Evolutionary conservation across 2,797 vertebrate genomes (phyloP).

Genomic region (Chelmon rostratus): DNA sequence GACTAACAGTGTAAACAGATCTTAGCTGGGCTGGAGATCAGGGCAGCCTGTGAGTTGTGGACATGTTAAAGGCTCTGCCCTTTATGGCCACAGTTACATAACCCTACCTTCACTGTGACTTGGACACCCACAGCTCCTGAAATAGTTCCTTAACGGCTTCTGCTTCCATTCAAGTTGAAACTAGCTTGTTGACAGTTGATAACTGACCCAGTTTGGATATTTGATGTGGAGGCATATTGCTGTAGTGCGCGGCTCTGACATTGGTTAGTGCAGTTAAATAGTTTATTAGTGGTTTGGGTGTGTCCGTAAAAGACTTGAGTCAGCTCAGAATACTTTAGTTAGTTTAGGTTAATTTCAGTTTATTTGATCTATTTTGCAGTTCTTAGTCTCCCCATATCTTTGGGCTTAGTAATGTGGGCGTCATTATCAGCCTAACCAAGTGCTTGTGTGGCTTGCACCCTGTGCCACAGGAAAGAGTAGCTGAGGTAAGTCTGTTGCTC

Average conservation of each 20-base stretch:
- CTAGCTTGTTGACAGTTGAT: conserved; percentile 3
- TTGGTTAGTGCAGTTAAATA: conserved; percentile 4
- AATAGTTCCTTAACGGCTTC: conserved; percentile 13
- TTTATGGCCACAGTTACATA: conserved; percentile 42
- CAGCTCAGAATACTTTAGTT: not conserved
- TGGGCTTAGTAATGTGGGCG: not conserved
- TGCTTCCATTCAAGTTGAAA: conserved; percentile 13
- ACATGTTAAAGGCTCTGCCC: conserved; percentile 30
- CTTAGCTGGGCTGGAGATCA: not conserved
- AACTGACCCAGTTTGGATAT: conserved; percentile 1
- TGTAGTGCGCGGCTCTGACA: conserved; percentile 20
- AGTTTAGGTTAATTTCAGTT: not conserved
- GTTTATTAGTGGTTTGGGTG: conserved; percentile 28
- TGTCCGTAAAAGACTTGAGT: conserved; percentile 5
- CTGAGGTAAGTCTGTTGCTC: conserved; percentile 66
- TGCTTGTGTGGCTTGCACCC: conserved; percentile 47
- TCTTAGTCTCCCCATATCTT: not conserved
- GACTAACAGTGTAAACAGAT: conserved; percentile 12
- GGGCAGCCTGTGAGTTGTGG: conserved; percentile 21
- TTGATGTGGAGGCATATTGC: conserved; percentile 4
- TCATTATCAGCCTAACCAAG: conserved; percentile 23
- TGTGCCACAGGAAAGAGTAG: conserved; percentile 82
- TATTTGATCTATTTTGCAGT: not conserved
- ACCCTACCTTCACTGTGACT: conserved; percentile 24
- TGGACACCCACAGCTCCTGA: conserved; percentile 8